Base-by-base conservation (phyloP, 1,140 invertebrate species). In the Diorhabda elongata region DNA sequence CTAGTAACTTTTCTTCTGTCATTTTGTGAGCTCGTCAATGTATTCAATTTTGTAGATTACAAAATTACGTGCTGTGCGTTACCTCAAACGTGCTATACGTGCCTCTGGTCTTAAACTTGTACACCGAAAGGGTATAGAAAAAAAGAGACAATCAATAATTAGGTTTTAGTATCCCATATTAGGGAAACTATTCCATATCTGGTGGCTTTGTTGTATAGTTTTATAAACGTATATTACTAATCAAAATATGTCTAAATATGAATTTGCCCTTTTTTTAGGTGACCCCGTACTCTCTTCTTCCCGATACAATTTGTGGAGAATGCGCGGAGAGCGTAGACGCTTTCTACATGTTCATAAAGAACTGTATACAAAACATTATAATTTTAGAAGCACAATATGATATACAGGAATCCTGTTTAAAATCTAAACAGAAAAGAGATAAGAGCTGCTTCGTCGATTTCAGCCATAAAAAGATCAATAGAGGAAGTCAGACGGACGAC, bases 261-360 rank as follows among this genome's bases (percentile, higher is more conserved):
- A 26, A 26, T 2, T 26, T 26, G 26, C 26, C 26, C 26, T 26
- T 58, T 60, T 76, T 78, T 42, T 57, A 80, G 79, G 76, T 81
- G 42, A 73, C 72, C 3, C 74, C 73, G 58, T 72, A 79, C 68
- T 78, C 72, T 44, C 70, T 78, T 3, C 70, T 81, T n/a, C 79
- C 79, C 9, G 77, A 81, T 52, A 78, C 78, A 11, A 75, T 81
- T 47, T 81, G 79, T 69, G 61, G 66, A 58, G 71, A 76, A 66
- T 81, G 79, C 61, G 68, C 69, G 5, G 73, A 77, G 42, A 77
- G 70, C 52, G 74, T 81, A 8, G 72, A 76, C 58, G 76, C 74
- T 58, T 81, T 80, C 69, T 80, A 78, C 68, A 64, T 58, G 44
- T 81, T 81, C 67, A 75, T 76, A 47, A 80, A 81, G 68, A 77